Evolutionary conservation across 2,113 vertebrate genomes (phyloP), one percentile per base, ranked within the genome.

Genomic region (Oxyruncus cristatus): DNA sequence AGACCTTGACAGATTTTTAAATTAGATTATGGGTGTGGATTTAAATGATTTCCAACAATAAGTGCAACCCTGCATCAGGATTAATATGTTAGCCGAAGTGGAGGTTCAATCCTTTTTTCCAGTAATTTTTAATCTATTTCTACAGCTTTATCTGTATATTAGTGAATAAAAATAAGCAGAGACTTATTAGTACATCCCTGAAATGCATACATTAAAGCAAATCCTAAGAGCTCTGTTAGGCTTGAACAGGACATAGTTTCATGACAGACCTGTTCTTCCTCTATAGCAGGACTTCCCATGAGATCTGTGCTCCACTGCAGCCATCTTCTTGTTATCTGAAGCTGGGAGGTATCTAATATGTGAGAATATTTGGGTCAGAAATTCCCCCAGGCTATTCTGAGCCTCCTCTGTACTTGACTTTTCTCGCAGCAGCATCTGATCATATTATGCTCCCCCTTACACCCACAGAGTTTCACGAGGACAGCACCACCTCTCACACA

Each of bases 291-390:
- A 35, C 49, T 83, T 75, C n/a, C n/a, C 63, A 33, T 46, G 75
- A 85, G 49, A 42, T 47, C 86, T 86, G 0, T 0, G 5, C 46
- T 83, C 42, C 19, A 46, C 42, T 76, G 74, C 46, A 90, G 58
- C 41, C 70, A 63, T 41, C 53, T 72, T 68, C 80, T 80, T 83
- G 24, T 80, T 67, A 73, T 52, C 66, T 93, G 74, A 90, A 93
- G 70, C 37, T 30, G 32, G 49, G 56, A 93, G 63, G 47, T 32
- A 85, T 11, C 82, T 50, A 76, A 49, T 28, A 70, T 3, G 18
- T 70, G 59, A 92, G 63, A 88, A 76, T 87, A 92, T 89, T 76
- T 83, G 79, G 72, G 91, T 82, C 71, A 93, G 75, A 93, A 92
- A 70, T 39, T 70, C 28, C 76, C 46, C 37, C 50, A 83, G 82